A percentile compares a stretch with the other conserved stretches of the same genome.
phyloP scores from a whole-genome alignment of 2,113 vertebrate species.

The Crotalus tigris region DNA sequence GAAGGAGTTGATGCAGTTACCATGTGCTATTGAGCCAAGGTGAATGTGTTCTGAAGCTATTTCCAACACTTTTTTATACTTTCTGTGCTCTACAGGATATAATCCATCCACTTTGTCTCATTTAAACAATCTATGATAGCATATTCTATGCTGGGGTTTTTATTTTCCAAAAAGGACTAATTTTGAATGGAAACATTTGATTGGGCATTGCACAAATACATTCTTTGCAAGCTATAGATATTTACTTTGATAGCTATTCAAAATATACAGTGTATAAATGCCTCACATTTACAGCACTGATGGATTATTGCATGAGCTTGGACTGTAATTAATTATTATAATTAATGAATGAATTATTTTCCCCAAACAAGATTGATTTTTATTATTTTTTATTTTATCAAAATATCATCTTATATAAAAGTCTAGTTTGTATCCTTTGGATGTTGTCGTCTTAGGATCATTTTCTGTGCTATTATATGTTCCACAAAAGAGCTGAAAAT shows the following conservation, averaged over 20 bases:
- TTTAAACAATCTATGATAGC: constrained; percentile 29
- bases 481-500: neutral
- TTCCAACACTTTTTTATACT: constrained; percentile 38
- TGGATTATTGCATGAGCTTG: neutral
- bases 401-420: neutral
- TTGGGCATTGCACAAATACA: neutral
- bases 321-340: neutral
- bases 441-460: neutral
- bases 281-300: neutral
- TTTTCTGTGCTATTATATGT: neutral
- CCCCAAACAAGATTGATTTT: neutral
- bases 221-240: constrained; percentile 2
- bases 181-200: neutral
- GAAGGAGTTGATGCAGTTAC: neutral
- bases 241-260: neutral
- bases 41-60: constrained; percentile 49
- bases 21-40: constrained; percentile 29
- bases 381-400: neutral
- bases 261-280: neutral
- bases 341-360: neutral
- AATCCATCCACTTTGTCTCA: constrained; percentile 4
- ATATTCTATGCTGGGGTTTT: constrained; percentile 31
- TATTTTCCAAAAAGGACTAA: constrained; percentile 20
- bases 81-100: constrained; percentile 38
- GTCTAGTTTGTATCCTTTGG: neutral